These are phyloP conservation scores for Cryptocheilus praepositus DNA, from an alignment of 2,888 invertebrate species.

Conservation along the genomic window DNA sequence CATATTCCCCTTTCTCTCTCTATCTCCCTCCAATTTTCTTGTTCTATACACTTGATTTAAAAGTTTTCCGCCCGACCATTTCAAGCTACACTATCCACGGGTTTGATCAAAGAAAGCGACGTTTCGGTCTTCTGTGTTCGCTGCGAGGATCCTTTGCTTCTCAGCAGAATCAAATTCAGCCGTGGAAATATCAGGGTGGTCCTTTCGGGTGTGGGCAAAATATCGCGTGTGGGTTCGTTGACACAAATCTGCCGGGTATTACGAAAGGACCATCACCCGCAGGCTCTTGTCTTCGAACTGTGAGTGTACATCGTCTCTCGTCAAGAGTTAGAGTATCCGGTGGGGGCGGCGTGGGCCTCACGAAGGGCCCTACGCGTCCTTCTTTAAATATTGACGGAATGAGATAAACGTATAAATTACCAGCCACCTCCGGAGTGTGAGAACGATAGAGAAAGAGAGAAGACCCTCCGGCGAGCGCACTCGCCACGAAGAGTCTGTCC, in stretches of 20 bases:
- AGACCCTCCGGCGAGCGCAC: conserved; percentile 47
- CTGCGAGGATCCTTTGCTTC: background rate
- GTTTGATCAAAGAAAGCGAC: background rate
- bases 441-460: conserved; percentile 13
- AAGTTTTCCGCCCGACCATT: background rate
- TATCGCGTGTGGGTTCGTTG: conserved; percentile 32
- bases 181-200: conserved; percentile 9
- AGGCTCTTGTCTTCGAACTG: conserved; percentile 25
- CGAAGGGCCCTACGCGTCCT: conserved; percentile 45
- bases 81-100: background rate
- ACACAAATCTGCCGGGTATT: conserved; percentile 48
- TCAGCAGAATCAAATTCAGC: background rate
- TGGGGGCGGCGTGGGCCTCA: conserved; percentile 18
- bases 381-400: conserved; percentile 66
- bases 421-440: conserved; percentile 44
- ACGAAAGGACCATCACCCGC: conserved; percentile 37
- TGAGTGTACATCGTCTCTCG: conserved; percentile 19
- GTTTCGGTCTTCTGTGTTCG: background rate
- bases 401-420: conserved; percentile 66
- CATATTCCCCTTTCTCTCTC: conserved; percentile 19
- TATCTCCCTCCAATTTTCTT: conserved; percentile 6
- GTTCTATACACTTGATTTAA: conserved; percentile 2
- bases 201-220: conserved; percentile 16
- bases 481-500: conserved; percentile 17
- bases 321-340: too few relatives aligned